Percentiles rank a stretch among this genome's conserved stretches.
Evolutionary conservation across 2,113 vertebrate species (phyloP).

Genomic region (Pelusios castaneus): DNA sequence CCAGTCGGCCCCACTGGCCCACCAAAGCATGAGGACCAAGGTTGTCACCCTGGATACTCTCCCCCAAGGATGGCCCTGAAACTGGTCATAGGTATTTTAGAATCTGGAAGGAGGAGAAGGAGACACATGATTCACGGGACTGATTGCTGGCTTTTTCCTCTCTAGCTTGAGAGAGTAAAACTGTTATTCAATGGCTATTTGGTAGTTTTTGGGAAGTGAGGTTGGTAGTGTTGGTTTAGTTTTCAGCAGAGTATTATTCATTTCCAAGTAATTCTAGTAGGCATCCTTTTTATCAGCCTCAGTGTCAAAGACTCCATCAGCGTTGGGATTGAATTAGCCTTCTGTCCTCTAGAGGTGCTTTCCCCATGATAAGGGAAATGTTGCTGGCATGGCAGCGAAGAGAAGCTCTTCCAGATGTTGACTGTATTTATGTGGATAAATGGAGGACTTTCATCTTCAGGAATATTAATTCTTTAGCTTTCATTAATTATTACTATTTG

Average conservation of each 20-base stretch:
- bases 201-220: background rate
- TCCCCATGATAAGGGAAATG: background rate
- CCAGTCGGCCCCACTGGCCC: too few relatives aligned
- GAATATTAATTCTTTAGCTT: conserved; percentile 29
- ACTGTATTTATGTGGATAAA: background rate
- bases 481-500: background rate
- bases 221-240: background rate
- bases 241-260: background rate
- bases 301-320: rapidly evolving
- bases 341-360: background rate
- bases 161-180: background rate
- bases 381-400: background rate
- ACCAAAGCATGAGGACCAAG: too few relatives aligned
- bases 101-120: background rate
- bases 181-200: background rate
- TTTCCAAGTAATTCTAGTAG: background rate
- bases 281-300: background rate
- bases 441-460: background rate
- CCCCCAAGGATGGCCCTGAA: too few relatives aligned
- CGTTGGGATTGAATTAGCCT: background rate
- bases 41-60: too few relatives aligned
- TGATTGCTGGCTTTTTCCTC: background rate
- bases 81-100: background rate
- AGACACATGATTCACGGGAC: background rate
- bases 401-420: background rate